A percentile compares a stretch with the other conserved stretches of the same genome.
These are phyloP conservation scores for Sycophila texana DNA, from an alignment of 2,888 invertebrate species.

Conservation along the genomic window DNA sequence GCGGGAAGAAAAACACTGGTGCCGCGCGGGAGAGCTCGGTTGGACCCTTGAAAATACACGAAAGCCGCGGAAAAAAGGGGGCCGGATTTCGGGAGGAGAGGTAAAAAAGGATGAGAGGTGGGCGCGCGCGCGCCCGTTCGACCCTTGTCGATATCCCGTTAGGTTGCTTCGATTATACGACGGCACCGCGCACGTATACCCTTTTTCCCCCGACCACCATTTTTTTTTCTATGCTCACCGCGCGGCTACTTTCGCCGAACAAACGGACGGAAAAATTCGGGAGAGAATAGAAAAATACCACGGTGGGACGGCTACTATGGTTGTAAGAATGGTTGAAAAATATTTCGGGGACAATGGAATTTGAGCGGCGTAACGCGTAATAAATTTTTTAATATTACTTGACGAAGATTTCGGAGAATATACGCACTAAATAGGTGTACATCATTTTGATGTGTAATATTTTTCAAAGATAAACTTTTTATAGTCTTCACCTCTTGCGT, in stretches of 20 bases:
- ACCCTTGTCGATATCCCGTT: slow-evolving; percentile 55
- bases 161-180: slow-evolving; percentile 53
- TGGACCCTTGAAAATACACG: slow-evolving; percentile 29
- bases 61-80: slow-evolving; percentile 13
- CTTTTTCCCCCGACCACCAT: slow-evolving; percentile 41
- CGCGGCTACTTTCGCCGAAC: slow-evolving; percentile 24
- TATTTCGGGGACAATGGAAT: too few species aligned
- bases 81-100: slow-evolving; percentile 14
- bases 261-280: slow-evolving; percentile 44
- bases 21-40: slow-evolving; percentile 16
- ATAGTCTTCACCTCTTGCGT: too few species aligned
- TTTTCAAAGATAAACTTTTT: too few species aligned
- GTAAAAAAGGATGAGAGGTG: slow-evolving; percentile 38
- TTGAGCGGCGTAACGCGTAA: too few species aligned
- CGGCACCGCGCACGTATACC: slow-evolving; percentile 29
- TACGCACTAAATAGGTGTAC: too few species aligned
- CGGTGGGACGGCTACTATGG: neutral
- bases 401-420: too few species aligned
- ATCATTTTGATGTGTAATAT: neutral
- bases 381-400: too few species aligned
- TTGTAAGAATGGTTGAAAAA: too few species aligned
- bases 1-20: slow-evolving; percentile 41
- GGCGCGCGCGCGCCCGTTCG: slow-evolving; percentile 18
- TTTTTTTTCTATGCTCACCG: slow-evolving; percentile 29
- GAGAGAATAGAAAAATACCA: slow-evolving; percentile 49